Base-by-base conservation (phyloP, 2,113 vertebrate genomes). In the Upupa epops region DNA sequence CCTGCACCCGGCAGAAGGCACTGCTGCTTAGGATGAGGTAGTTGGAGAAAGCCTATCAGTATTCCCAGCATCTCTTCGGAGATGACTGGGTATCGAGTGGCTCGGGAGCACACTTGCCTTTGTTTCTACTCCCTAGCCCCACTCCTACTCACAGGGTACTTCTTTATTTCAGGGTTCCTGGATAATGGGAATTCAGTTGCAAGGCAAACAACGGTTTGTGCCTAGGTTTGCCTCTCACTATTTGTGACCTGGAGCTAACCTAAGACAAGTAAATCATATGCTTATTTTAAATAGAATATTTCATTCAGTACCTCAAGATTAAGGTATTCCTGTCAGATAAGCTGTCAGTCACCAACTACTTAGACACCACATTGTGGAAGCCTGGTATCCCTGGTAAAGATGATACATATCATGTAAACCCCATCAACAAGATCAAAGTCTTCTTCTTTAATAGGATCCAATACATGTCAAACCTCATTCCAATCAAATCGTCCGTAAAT, bases 401-500 rank as follows among this genome's bases (percentile, higher is more conserved):
- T 97, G 97, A 98, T 97, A 97, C 95, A 97, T 97, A 98, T 98
- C 97, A 97, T 97, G 98, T 97, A 98, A 97, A 97, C 97, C 96
- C 97, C 97, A 98, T 98, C 97, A 97, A 95, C 94, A 96, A 98
- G 97, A 98, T 98, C 97, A 98, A 97, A 98, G 97, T 97, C 95
- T 85, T 94, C 94, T 96, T 96, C 97, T 98, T 97, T 98, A 97
- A 98, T 97, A 96, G 97, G 96, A 98, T 96, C 97, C 97, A 97
- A 98, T 98, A 97, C 96, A 93, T 97, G 97, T 98, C 97, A 98
- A 97, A 97, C 95, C 97, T 98, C 97, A 98, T 98, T 97, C 97
- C 98, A 97, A 98, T 98, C 96, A 97, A 98, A 98, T 98, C 81
- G 83, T 96, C 97, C 87, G 97, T 98, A 98, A 98, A 98, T 97